phyloP scores from a whole-genome alignment of 2,797 vertebrate genomes.

The Tapirus indicus region DNA sequence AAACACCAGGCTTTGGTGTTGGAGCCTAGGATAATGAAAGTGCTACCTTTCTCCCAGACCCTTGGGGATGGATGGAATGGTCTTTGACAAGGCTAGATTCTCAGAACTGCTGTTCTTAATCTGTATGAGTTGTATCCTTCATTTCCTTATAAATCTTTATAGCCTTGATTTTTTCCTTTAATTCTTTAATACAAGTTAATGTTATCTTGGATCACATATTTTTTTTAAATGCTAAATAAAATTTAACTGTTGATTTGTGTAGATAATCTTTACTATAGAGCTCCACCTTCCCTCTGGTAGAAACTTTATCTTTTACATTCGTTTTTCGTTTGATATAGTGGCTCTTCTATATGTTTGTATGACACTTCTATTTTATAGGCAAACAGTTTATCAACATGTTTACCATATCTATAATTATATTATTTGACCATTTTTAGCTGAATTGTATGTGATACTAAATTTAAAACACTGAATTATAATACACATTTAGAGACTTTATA shows the following conservation, averaged over 20 bases:
- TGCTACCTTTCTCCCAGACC: neutral
- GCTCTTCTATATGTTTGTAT: neutral
- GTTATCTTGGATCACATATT: neutral
- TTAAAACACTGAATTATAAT: slow-evolving; percentile 18
- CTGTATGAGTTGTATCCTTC: neutral
- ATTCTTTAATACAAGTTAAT: neutral
- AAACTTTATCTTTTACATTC: slow-evolving; percentile 16
- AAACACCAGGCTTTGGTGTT: neutral
- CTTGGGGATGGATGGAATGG: neutral
- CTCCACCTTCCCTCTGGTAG: neutral
- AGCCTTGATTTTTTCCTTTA: slow-evolving; percentile 42
- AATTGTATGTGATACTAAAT: neutral
- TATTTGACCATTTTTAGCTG: slow-evolving; percentile 31
- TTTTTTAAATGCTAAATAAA: slow-evolving; percentile 5
- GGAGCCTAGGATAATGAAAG: neutral
- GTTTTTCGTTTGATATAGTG: neutral
- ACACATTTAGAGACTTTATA: neutral
- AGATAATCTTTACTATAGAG: neutral
- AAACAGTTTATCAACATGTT: neutral
- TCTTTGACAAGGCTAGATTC: neutral
- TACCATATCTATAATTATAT: neutral
- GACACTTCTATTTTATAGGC: neutral
- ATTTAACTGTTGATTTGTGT: slow-evolving; percentile 16
- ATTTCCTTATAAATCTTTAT: slow-evolving; percentile 32
- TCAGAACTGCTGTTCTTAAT: neutral